These are phyloP conservation scores for Chrysaora quinquecirrha DNA, from an alignment of 30 jellyfish, hydroid and myxozoan genomes.

Conservation along the genomic window DNA sequence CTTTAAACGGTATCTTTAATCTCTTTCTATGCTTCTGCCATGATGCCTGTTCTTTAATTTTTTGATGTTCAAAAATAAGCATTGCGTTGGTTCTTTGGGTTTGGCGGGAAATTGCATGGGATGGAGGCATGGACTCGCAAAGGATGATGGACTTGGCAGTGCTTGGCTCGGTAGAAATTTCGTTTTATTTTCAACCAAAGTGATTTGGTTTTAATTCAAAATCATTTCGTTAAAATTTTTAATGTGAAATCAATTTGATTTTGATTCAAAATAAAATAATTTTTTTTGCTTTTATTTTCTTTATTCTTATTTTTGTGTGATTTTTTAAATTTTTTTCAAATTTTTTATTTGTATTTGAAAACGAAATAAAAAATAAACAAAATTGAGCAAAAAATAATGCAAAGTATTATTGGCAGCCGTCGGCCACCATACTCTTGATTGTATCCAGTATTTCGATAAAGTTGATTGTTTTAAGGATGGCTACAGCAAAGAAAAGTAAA, in stretches of 20 bases:
- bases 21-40: constrained; percentile 1
- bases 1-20: background rate
- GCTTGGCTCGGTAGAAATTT: background rate
- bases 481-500: no score
- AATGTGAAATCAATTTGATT: background rate
- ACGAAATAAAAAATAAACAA: no score
- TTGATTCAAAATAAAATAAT: background rate
- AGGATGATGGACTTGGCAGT: constrained; percentile 1
- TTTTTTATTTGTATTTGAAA: no score
- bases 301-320: no score
- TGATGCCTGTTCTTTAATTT: background rate
- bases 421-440: no score
- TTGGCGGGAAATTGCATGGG: constrained; percentile 3
- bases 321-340: no score
- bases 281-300: background rate
- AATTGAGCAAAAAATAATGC: no score
- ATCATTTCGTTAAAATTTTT: background rate
- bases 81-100: constrained; percentile 3
- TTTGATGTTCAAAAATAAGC: background rate
- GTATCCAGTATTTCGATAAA: no score
- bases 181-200: background rate
- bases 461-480: no score
- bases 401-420: no score
- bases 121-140: constrained; percentile 1
- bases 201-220: background rate